A percentile compares a stretch with the other conserved stretches of the same genome.
Evolutionary conservation across 2,113 vertebrate species (phyloP).

Genomic region (Menura novaehollandiae): DNA sequence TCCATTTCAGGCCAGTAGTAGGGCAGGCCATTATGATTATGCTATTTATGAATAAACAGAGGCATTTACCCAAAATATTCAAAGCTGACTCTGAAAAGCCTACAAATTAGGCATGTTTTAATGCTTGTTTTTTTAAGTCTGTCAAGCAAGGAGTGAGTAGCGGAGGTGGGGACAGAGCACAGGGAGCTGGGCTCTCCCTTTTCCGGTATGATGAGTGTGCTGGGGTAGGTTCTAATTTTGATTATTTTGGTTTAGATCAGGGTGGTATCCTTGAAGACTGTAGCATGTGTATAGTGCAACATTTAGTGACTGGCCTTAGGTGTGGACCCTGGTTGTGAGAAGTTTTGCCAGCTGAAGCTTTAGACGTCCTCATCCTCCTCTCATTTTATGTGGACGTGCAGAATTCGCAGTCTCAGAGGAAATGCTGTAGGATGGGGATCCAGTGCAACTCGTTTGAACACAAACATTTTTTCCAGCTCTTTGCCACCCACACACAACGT

Average conservation of each 20-base stretch:
- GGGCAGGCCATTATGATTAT: neutral
- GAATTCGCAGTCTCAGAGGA: neutral
- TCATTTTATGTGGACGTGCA: fast-evolving
- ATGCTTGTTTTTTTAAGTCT: neutral
- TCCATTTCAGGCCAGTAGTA: neutral
- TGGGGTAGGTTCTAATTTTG: neutral
- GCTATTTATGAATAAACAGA: neutral
- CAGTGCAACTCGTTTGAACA: neutral
- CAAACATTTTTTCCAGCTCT: neutral
- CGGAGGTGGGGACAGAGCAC: neutral
- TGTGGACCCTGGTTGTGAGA: neutral
- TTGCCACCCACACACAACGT: neutral
- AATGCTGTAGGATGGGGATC: neutral
- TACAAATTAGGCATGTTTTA: neutral
- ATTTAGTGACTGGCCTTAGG: neutral
- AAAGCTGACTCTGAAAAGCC: neutral
- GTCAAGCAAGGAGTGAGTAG: neutral
- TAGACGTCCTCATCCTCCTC: neutral
- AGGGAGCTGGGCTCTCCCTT: neutral
- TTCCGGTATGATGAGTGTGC: fast-evolving
- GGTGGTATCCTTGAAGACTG: neutral
- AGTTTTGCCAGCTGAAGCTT: neutral
- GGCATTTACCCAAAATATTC: neutral
- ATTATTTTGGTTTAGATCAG: neutral
- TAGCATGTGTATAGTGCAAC: fast-evolving